Base-by-base conservation (phyloP, 2,888 invertebrate species). In the Lycocerus yunnanus region DNA sequence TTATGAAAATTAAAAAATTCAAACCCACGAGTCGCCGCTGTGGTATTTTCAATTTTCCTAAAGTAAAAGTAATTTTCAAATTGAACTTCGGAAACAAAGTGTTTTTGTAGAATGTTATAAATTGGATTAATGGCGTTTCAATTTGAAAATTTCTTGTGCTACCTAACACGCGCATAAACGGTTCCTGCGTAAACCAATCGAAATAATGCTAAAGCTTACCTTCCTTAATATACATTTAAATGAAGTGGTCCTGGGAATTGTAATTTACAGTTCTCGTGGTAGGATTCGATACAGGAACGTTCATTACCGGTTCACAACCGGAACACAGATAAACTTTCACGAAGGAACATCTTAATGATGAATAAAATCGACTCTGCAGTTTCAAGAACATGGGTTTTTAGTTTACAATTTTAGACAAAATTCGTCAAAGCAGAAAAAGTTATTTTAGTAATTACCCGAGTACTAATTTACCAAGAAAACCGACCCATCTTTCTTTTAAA, bases 301-400 rank as follows among this genome's bases (percentile, higher is more conserved):
- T 81, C 80, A 82, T 82, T 81, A 82, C 81, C 81, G 81, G 81
- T 78, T 77, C 78, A 80, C 78, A 79, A 79, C 75, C 78, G 78
- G 79, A 79, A 78, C 69, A 65, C 68, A 78, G 82, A 82, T 81
- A 82, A 77, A 77, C 76, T 75, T 74, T 67, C 74, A 74, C 69
- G 79, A 81, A 81, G 81, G 78, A 80, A 80, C 79, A 78, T 78
- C 78, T 80, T 77, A 79, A 80, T 82, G 82, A 82, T 69, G 75
- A 70, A 68, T 81, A 79, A 82, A 81, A 77, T 80, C 76, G 73
- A 76, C 74, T 77, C 76, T 75, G 43, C 77, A 78, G 75, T 79
- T 78, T 63, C 20, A 11, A 63, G 16, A n/a, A 43, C 43, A 43
- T 1, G n/a, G n/a, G n/a, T 43, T 43, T 43, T 43, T 43, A 43